phyloP scores from a whole-genome alignment of 2,888 invertebrate species.

The Caenorhabditis uteleia region DNA sequence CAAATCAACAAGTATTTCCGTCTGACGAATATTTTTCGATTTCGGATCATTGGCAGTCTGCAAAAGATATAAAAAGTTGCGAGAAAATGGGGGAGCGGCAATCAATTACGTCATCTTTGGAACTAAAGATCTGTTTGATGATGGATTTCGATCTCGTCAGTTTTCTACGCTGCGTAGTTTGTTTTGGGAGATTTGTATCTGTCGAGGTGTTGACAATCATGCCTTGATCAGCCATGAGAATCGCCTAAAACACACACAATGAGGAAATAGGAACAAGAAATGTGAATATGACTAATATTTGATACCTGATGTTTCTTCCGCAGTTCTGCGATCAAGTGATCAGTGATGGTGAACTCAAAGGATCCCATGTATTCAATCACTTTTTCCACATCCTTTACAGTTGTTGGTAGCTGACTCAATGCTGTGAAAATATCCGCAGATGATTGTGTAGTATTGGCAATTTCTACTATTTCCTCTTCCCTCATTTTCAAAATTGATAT shows the following conservation, averaged over 20 bases:
- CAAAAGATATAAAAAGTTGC: too few relatives aligned
- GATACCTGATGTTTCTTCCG: slow-evolving; percentile 63
- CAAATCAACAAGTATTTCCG: slow-evolving; percentile 95
- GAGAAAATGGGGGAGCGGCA: too few relatives aligned
- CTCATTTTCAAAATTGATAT: slow-evolving; percentile 70
- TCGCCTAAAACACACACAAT: too few relatives aligned
- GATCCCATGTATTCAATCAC: slow-evolving; percentile 66
- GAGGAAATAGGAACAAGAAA: too few relatives aligned
- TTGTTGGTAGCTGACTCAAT: slow-evolving; percentile 85
- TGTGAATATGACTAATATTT: too few relatives aligned
- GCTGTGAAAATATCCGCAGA: slow-evolving; percentile 98
- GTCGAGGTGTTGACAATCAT: slow-evolving; percentile 85
- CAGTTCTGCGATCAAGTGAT: slow-evolving; percentile 57
- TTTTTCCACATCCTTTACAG: slow-evolving; percentile 51
- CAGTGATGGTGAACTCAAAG: slow-evolving; percentile 67
- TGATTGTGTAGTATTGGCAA: slow-evolving; percentile 77
- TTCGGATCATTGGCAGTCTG: slow-evolving; percentile 59
- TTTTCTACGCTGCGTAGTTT: slow-evolving; percentile 78
- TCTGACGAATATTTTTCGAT: slow-evolving; percentile 95
- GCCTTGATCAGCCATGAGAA: slow-evolving; percentile 95
- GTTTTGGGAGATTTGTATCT: slow-evolving; percentile 86
- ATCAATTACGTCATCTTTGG: slow-evolving; percentile 45
- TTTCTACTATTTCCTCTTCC: slow-evolving; percentile 81
- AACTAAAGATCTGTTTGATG: slow-evolving; percentile 68
- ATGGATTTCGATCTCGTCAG: slow-evolving; percentile 88